phyloP scores from a whole-genome alignment of 1,140 invertebrate species.

The Drosophila prosaltans region DNA sequence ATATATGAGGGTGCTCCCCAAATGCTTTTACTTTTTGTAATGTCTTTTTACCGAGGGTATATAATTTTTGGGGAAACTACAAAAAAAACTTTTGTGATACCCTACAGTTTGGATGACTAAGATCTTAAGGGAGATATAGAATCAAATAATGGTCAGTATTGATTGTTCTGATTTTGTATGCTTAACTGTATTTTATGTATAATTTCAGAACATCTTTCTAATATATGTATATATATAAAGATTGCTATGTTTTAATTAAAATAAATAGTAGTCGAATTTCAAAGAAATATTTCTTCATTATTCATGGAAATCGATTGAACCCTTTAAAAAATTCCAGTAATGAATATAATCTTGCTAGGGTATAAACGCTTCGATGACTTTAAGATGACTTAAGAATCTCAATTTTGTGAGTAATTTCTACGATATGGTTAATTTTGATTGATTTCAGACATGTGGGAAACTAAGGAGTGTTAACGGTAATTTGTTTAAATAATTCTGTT shows the following conservation, averaged over 20 bases:
- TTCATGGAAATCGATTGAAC: too few species aligned
- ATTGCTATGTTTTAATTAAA: too few species aligned
- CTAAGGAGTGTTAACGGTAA: not conserved
- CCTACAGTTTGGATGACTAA: too few species aligned
- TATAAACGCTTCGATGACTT: not conserved
- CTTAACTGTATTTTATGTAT: too few species aligned
- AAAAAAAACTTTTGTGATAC: not conserved
- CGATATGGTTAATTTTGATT: constrained; percentile 60
- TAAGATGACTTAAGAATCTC: not conserved
- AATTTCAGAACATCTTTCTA: too few species aligned
- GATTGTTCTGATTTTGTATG: too few species aligned
- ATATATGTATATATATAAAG: too few species aligned
- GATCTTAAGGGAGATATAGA: too few species aligned
- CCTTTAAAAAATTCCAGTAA: too few species aligned
- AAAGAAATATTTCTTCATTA: too few species aligned
- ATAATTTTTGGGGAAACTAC: not conserved
- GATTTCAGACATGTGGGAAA: constrained; percentile 27
- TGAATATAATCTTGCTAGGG: not conserved
- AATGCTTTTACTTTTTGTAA: not conserved
- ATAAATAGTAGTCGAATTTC: too few species aligned
- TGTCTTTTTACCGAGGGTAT: not conserved
- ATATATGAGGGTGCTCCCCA: not conserved
- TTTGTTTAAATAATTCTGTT: not conserved
- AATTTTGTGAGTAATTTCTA: constrained; percentile 10
- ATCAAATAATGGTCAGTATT: too few species aligned